These are phyloP conservation scores for Lottia scabra DNA, from an alignment of 2,888 invertebrate genomes.

Conservation along the genomic window DNA sequence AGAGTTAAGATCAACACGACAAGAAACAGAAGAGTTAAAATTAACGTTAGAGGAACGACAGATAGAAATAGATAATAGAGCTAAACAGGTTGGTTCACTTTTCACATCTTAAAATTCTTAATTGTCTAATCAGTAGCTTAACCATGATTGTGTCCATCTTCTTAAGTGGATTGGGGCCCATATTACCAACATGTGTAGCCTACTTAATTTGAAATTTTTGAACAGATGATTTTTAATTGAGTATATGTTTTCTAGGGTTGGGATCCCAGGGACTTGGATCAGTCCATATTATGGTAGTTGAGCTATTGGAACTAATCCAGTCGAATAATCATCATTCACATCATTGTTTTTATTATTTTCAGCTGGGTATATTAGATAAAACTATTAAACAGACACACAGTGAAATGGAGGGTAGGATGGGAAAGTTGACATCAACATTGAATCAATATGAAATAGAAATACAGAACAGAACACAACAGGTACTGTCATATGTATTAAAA, in stretches of 20 bases:
- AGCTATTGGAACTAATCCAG: too few relatives aligned
- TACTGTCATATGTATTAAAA: conserved; percentile 18
- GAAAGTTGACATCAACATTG: conserved; percentile 51
- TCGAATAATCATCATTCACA: too few relatives aligned
- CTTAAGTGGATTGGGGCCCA: too few relatives aligned
- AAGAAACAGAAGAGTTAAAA: conserved; percentile 42
- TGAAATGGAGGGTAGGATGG: conserved; percentile 56
- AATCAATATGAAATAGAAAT: conserved; percentile 54
- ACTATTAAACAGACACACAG: conserved; percentile 53
- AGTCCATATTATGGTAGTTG: too few relatives aligned
- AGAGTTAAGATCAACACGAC: conserved; percentile 44
- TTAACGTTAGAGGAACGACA: conserved; percentile 51
- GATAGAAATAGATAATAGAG: conserved; percentile 53
- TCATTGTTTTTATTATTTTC: conserved; percentile 8
- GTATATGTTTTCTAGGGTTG: too few relatives aligned
- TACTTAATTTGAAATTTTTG: too few relatives aligned
- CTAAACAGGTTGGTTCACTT: conserved; percentile 43
- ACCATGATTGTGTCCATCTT: too few relatives aligned
- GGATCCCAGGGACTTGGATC: too few relatives aligned
- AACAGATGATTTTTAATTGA: too few relatives aligned
- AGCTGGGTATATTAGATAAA: conserved; percentile 56
- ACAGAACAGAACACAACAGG: conserved; percentile 56
- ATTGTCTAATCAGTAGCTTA: too few relatives aligned
- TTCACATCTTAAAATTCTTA: too few relatives aligned
- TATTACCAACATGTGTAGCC: too few relatives aligned